Evolutionary conservation across 2,797 vertebrate genomes (phyloP).

Genomic region (Megaceryle alcyon): DNA sequence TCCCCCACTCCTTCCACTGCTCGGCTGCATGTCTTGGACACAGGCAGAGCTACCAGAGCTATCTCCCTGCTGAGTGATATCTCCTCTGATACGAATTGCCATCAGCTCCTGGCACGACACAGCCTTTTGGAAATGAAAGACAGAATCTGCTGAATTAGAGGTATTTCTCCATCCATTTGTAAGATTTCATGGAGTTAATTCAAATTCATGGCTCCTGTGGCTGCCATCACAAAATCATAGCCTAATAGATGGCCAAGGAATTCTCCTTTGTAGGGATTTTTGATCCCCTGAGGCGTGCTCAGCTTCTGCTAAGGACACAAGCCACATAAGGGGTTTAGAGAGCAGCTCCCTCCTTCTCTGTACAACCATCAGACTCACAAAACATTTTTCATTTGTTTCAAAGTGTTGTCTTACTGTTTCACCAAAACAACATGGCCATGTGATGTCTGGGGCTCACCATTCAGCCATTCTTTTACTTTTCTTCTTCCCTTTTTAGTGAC

Average conservation of each 20-base stretch:
- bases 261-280: conserved; percentile 49
- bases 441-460: neutral
- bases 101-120: neutral
- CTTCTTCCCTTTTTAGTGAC: neutral
- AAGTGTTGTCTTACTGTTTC: neutral
- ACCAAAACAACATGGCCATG: neutral
- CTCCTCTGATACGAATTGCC: conserved; percentile 23
- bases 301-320: conserved; percentile 27
- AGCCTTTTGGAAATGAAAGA: neutral
- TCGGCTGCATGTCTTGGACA: neutral
- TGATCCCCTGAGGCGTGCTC: neutral
- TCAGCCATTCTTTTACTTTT: neutral
- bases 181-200: conserved; percentile 50
- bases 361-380: neutral
- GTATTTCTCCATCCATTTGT: conserved; percentile 52
- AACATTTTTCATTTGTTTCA: neutral
- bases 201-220: neutral
- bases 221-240: conserved; percentile 34
- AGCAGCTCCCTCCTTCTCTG: neutral
- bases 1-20: neutral
- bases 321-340: neutral
- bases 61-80: conserved; percentile 36
- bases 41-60: neutral
- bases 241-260: conserved; percentile 19
- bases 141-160: neutral